phyloP scores from a whole-genome alignment of 2,797 vertebrate species.

The Neosalanx taihuensis region DNA sequence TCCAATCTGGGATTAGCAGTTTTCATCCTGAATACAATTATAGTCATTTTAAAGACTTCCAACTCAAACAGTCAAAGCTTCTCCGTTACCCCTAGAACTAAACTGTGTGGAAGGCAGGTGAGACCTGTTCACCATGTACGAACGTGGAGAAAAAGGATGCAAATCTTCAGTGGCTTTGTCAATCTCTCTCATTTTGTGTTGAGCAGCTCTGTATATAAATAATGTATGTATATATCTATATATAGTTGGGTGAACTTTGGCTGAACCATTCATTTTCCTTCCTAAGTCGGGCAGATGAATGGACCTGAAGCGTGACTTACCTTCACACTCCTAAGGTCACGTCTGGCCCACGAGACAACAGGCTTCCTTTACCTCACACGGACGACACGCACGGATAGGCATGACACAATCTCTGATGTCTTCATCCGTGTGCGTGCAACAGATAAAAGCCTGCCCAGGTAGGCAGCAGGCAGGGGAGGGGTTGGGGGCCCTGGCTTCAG shows the following conservation, averaged over 20 bases:
- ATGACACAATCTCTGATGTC: conserved; percentile 17
- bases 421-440: conserved; percentile 17
- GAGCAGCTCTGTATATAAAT: background rate
- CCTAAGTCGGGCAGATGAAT: too few species aligned
- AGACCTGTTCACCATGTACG: conserved; percentile 47
- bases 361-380: background rate
- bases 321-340: too few species aligned
- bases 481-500: background rate
- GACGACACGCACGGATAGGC: background rate
- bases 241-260: too few species aligned
- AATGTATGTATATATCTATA: too few species aligned
- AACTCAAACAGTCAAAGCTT: conserved; percentile 39
- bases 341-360: too few species aligned
- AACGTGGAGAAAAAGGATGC: conserved; percentile 33
- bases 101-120: conserved; percentile 30
- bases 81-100: conserved; percentile 32
- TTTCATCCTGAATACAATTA: conserved; percentile 20
- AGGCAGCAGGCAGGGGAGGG: background rate
- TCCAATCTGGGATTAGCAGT: conserved; percentile 24
- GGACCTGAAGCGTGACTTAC: too few species aligned
- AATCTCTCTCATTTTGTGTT: too few species aligned
- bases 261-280: too few species aligned
- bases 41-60: conserved; percentile 52
- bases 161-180: background rate
- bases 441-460: background rate